Conservation (phyloP, 1,140 invertebrate genomes). For the Asobara japonica region DNA sequence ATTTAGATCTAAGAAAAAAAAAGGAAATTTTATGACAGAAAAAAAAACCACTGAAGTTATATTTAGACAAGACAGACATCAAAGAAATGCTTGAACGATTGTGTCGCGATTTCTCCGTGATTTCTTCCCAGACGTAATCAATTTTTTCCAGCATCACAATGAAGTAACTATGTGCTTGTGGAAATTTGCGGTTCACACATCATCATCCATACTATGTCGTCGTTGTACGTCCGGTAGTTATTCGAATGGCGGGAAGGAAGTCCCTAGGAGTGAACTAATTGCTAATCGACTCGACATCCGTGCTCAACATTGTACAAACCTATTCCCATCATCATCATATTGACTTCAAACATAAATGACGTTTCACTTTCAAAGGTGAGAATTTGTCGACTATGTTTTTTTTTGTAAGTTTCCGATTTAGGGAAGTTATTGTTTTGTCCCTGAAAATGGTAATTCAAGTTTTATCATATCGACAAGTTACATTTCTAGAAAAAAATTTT, state of each 20-base stretch:
- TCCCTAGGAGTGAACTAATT: constrained; percentile 36
- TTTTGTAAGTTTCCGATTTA: no score
- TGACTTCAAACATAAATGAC: background rate
- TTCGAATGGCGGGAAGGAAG: constrained; percentile 28
- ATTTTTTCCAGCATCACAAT: background rate
- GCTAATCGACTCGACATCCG: constrained; percentile 30
- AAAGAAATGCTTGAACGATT: no score
- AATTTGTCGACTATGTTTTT: background rate
- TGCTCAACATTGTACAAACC: background rate
- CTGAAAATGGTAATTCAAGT: no score
- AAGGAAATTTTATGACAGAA: no score
- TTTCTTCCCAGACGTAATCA: background rate
- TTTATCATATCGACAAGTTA: no score
- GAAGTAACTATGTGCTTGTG: background rate
- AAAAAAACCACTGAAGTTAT: background rate
- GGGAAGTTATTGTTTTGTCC: no score
- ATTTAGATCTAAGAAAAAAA: no score
- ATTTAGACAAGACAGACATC: background rate
- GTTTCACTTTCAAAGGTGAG: background rate
- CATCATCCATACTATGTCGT: constrained; percentile 3
- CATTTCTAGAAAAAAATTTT: no score
- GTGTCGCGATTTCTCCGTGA: background rate
- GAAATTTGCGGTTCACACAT: background rate
- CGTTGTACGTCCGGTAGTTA: constrained; percentile 17
- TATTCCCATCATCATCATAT: constrained; percentile 4